Evolutionary conservation across 2,113 vertebrate species (phyloP).

Genomic region (Melierax canorus): DNA sequence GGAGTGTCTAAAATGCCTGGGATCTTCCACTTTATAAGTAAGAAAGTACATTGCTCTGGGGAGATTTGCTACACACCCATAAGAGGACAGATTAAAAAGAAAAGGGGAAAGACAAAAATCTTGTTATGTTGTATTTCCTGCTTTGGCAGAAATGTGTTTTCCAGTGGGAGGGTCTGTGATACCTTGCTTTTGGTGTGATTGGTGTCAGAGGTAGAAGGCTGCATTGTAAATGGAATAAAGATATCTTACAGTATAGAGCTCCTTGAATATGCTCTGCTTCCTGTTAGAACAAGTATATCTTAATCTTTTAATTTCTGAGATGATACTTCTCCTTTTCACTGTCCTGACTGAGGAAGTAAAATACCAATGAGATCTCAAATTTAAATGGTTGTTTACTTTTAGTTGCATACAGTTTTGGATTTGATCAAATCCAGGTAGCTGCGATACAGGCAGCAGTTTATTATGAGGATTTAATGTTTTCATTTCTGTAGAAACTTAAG

Average conservation of each 20-base stretch:
- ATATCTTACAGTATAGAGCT: neutral
- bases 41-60: neutral
- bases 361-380: neutral
- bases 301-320: neutral
- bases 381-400: neutral
- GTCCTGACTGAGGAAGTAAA: neutral
- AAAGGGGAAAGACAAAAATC: neutral
- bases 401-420: neutral
- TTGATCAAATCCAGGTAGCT: neutral
- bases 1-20: neutral
- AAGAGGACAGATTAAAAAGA: neutral
- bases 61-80: neutral
- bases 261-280: neutral
- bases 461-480: neutral
- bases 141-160: neutral
- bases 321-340: neutral
- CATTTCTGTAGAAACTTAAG: neutral
- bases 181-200: neutral
- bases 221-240: neutral
- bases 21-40: neutral
- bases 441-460: neutral
- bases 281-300: neutral
- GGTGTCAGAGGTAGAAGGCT: neutral
- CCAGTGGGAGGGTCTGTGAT: neutral
- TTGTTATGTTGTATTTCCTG: neutral